These are phyloP conservation scores for Ceriagrion tenellum DNA, from an alignment of 2,888 invertebrate genomes.

Conservation along the genomic window DNA sequence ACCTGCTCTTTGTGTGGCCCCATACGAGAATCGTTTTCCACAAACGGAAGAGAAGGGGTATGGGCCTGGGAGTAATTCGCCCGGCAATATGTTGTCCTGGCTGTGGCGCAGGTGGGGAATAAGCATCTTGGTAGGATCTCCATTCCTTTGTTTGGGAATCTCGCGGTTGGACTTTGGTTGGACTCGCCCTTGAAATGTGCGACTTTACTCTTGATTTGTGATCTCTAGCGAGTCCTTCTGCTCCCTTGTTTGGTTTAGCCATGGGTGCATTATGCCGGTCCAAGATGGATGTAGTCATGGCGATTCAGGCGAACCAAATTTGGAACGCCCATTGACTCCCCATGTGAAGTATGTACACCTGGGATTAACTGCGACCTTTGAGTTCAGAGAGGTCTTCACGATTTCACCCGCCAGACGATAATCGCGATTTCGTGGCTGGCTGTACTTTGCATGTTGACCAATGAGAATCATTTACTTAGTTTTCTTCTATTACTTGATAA, in stretches of 20 bases:
- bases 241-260: background rate
- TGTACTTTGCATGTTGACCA: background rate
- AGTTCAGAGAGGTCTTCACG: background rate
- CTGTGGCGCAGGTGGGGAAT: background rate
- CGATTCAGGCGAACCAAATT: background rate
- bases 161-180: background rate
- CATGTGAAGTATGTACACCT: background rate
- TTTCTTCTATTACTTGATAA: too few relatives aligned
- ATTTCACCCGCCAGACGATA: background rate
- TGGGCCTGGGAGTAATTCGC: background rate
- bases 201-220: background rate
- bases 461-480: background rate
- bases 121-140: too few relatives aligned
- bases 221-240: background rate
- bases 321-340: background rate
- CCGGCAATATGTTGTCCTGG: background rate
- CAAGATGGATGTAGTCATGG: background rate
- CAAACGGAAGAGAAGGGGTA: background rate
- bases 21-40: background rate
- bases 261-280: background rate
- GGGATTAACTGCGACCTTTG: background rate
- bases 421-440: background rate
- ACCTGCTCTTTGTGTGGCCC: background rate
- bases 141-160: background rate
- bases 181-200: constrained; percentile 16